Evolutionary conservation across 2,113 vertebrate genomes (phyloP).

Genomic region (Isichthys henryi): DNA sequence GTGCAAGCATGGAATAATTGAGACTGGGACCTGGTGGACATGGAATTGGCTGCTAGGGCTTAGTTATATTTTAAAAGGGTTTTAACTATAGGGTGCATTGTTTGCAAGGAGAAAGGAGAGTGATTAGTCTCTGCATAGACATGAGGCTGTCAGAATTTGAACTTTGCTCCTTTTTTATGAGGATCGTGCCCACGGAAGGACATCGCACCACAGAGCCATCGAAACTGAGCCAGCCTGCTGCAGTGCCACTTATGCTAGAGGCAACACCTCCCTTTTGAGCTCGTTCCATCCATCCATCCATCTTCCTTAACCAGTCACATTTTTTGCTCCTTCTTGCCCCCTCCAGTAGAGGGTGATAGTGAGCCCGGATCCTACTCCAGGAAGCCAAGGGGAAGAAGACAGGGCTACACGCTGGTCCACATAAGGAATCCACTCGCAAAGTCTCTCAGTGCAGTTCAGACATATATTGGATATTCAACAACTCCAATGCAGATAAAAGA

Average conservation of each 20-base stretch:
- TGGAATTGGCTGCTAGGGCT: not conserved
- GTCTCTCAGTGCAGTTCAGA: not conserved
- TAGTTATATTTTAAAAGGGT: not conserved
- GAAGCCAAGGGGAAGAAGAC: not conserved
- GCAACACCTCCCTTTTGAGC: not conserved
- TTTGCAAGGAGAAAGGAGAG: not conserved
- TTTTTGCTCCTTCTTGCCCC: not conserved
- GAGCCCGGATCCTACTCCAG: not conserved
- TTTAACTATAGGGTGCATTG: not conserved
- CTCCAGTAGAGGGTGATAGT: not conserved
- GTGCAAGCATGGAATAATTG: not conserved
- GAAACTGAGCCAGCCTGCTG: not conserved
- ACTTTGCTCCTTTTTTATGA: not conserved
- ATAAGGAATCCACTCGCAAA: not conserved
- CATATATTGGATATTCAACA: no score
- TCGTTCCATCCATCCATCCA: not conserved
- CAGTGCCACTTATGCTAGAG: not conserved
- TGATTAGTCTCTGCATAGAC: not conserved
- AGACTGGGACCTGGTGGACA: not conserved
- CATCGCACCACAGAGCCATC: not conserved
- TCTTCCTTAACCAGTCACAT: not conserved
- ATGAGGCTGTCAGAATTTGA: not conserved
- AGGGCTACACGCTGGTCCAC: not conserved
- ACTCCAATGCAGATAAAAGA: no score
- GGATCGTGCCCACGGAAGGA: not conserved